Base-by-base conservation (phyloP, 2,888 invertebrate species). In the Lymantria dispar region DNA sequence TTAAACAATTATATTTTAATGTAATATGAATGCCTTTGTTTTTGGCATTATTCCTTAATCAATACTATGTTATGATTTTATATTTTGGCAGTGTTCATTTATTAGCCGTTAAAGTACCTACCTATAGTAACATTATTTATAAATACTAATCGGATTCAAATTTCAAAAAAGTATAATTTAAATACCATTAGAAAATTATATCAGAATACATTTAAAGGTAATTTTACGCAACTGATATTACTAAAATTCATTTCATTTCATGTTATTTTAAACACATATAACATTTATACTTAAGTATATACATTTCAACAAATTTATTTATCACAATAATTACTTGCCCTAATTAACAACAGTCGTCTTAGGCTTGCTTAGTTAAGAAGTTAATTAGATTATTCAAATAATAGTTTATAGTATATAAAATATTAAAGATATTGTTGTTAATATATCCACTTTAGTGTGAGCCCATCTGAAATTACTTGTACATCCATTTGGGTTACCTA, bases 401-500 rank as follows among this genome's bases (percentile, higher is more conserved):
- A 38, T 50, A 48, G 1, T 75, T 73, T 76, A 74, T 56, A 70
- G 69, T 56, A 69, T 50, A 55, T 68, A 60, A 65, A 72, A 68
- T 63, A 76, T 64, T 69, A 83, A 68, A 61, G 82, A 60, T 72
- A 84, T 70, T 74, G 82, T 74, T 62, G 84, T 71, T 70, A 87
- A 62, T 59, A 83, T 72, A 71, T 86, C 87, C 87, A 78, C 72
- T 78, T 74, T 85, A 80, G 77, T 74, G 72, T 75, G 76, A 78
- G 80, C 79, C 85, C 87, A 81, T 85, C 78, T 80, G 77, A 80
- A 81, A 81, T 77, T 75, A 77, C 84, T 85, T 80, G 88, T 76
- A 84, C 88, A 82, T 88, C 91, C 91, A 78, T 86, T 91, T 85
- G 90, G 89, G 77, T 91, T 91, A 91, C 91, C 91, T 91, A 91